A percentile compares a stretch with the other conserved stretches of the same genome.
Conservation (phyloP, 1,140 invertebrate genomes). For the Reticulitermes speratus region DNA sequence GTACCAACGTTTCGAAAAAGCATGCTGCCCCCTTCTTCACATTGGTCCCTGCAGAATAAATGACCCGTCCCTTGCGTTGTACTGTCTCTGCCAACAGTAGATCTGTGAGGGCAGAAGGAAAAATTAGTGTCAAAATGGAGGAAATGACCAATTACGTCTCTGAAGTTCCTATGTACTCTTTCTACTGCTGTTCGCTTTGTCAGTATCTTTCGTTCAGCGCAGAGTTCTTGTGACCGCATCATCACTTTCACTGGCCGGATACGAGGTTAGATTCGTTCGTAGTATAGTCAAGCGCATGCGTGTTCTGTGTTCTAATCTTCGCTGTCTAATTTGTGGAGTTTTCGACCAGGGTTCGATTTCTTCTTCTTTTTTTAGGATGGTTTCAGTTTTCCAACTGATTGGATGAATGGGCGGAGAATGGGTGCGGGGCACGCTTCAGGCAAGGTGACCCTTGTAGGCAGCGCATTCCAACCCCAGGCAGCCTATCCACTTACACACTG, state of each 20-base stretch:
- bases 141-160: no score
- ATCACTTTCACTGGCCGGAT: neutral
- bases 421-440: neutral
- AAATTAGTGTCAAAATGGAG: no score
- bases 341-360: neutral
- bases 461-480: neutral
- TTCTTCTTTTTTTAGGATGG: neutral
- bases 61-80: no score
- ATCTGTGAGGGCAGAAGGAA: no score
- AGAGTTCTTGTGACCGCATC: no score
- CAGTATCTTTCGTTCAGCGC: no score
- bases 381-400: slow-evolving; percentile 16
- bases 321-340: slow-evolving; percentile 7
- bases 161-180: no score
- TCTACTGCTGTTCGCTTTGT: no score
- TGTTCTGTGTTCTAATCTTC: neutral
- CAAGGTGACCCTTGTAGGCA: neutral
- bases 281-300: neutral
- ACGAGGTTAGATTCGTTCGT: neutral
- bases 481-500: neutral
- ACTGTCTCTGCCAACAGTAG: no score
- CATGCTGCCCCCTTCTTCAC: no score
- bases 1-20: no score
- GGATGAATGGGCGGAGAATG: neutral
- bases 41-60: no score